Evolutionary conservation across 2,797 vertebrate species (phyloP), one percentile per base, ranked within the genome.

Genomic region (Cuculus canorus): DNA sequence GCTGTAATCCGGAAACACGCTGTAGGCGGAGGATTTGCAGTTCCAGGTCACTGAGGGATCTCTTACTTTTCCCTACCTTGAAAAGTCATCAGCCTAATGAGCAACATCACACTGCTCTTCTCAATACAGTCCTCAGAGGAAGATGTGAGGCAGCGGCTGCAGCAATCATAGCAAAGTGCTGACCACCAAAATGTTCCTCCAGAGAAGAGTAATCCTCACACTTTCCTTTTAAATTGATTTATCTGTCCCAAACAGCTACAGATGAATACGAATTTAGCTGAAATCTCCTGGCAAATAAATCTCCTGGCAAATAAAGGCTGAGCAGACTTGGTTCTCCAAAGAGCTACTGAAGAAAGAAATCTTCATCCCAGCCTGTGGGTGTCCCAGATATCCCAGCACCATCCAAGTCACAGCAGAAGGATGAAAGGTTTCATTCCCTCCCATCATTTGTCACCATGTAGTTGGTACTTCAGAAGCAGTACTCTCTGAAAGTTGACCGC

Each of bases 1-100:
- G 72, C 27, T 8, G 2, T 96, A 97, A 97, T 96, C 96, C 78
- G 81, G 94, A 96, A 96, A 82, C 87, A 78, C 2, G 23, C 37
- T 43, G 17, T 16, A 63, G 89, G 77, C 18, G 2, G 60, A 53
- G 95, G 94, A 96, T 97, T 97, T 97, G 81, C 7, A 5, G 21
- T 50, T 53, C 39, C 87, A 88, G 95, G 94, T 97, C 92, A 95
- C 85, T 1, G 24, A 89, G 53, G 45, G 81, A 73, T 88, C 56
- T 80, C 78, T 92, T 87, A 91, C 24, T 90, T 90, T 92, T 89
- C 63, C 41, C 54, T 95, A 25, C 66, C 75, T 82, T 93, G 76
- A 21, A 73, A 92, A 91, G 30, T 60, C 71, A 4, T 92, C 75
- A 73, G 35, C 27, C 41, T 92, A 64, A 86, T 52, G 70, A 80